Evolutionary conservation across 1,140 invertebrate species (phyloP), one percentile per base, ranked within the genome.

Genomic region (Macrotrachela quadricornifera): DNA sequence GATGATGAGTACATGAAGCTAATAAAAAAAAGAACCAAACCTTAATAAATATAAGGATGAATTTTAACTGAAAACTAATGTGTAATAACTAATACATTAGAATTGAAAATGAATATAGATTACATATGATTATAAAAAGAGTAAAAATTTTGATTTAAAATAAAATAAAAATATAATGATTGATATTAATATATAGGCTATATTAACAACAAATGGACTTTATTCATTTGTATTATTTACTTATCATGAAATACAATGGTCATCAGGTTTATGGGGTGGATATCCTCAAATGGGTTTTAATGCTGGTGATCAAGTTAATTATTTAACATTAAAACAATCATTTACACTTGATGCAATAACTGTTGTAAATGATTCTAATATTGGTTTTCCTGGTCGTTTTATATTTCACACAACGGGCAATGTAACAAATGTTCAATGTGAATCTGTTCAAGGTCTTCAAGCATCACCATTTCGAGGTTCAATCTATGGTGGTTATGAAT

Each of bases 141-240:
- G n/a, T n/a, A n/a, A n/a, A n/a, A n/a, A n/a, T n/a, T n/a, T n/a
- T n/a, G n/a, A n/a, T n/a, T n/a, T n/a, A n/a, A n/a, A n/a, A n/a
- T n/a, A n/a, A n/a, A n/a, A n/a, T n/a, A n/a, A n/a, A n/a, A n/a
- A n/a, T n/a, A n/a, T n/a, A n/a, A n/a, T n/a, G n/a, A 4, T 30
- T 30, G 3, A 4, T 4, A 30, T 30, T 11, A 40, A 36, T 39
- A 39, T 49, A 39, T 36, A 49, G 17, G 47, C 36, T n/a, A 36
- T 49, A 15, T 16, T 49, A 39, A 17, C 47, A 15, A 49, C 47
- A 10, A 39, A 49, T 49, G 36, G 36, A 3, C 3, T 39, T 15
- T 49, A 49, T 39, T 49, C 47, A 12, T 49, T 49, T 49, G 39
- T 36, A 4, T 39, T 49, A 15, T 49, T 49, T 49, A 49, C 38